Evolutionary conservation across 2,113 vertebrate species (phyloP), one percentile per base, ranked within the genome.

Genomic region (Antechinus flavipes): DNA sequence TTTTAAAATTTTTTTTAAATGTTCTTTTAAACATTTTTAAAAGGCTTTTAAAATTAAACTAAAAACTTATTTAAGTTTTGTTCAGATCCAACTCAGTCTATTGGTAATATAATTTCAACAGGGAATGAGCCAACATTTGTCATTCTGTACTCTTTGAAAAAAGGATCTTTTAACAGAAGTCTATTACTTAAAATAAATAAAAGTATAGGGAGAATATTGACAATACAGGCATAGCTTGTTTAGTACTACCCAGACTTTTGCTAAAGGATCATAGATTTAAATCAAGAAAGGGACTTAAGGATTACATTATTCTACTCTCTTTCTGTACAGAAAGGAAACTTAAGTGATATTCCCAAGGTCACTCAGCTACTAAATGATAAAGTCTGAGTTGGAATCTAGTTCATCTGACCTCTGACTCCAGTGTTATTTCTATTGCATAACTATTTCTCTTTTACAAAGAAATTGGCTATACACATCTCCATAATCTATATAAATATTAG

Each of bases 91-190:
- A 55, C 58, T 93, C 89, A 91, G 42, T 95, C 95, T 95, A 93
- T 84, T 96, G 93, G 90, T 90, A 91, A 53, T 93, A 26, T 52
- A 3, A 42, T 94, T 91, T 93, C 53, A 68, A 46, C 91, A 90
- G 90, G 10, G 22, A 93, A 3, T 53, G 92, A 91, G 27, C 56
- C 54, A n/a, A 94, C 93, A 92, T 22, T 58, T 93, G 90, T 24
- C 47, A 96, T 89, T 84, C 54, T 1, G 25, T 11, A 52, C 53
- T 94, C 54, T 95, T 95, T 95, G 54, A 54, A 93, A 94, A 9
- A 92, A 91, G 94, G 90, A 94, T 93, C 95, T 93, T 47, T 50
- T 94, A 54, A 92, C 27, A 52, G 50, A 56, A 91, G 19, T 96
- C 89, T 93, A 92, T 58, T 91, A 42, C 25, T 47, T 52, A 52